Evolutionary conservation across 2,888 invertebrate species (phyloP).

Genomic region (Lithosia quadra): DNA sequence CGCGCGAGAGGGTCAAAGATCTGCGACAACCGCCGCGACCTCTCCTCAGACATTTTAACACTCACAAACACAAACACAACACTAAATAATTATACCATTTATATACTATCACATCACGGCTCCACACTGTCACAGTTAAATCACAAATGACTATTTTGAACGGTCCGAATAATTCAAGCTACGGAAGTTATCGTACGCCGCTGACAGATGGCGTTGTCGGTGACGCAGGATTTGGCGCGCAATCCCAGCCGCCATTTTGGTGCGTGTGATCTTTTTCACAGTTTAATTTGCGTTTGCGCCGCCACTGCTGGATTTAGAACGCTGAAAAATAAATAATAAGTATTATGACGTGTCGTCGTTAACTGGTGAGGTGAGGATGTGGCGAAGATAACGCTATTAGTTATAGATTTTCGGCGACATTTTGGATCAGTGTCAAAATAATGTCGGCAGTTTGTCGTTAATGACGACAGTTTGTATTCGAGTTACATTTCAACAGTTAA

Average conservation of each 20-base stretch:
- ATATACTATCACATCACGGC: constrained; percentile 72
- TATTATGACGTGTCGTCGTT: constrained; percentile 65
- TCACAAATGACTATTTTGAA: constrained; percentile 79
- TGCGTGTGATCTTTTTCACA: constrained; percentile 76
- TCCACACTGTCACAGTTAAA: constrained; percentile 71
- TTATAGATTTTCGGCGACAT: constrained; percentile 53
- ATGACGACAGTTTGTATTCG: constrained; percentile 38
- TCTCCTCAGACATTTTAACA: constrained; percentile 88
- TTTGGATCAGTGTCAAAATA: constrained; percentile 68
- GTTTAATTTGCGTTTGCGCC: constrained; percentile 69
- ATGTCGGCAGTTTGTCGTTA: constrained; percentile 60
- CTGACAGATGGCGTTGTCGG: constrained; percentile 73
- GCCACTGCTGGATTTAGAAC: constrained; percentile 71
- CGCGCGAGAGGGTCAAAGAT: constrained; percentile 93
- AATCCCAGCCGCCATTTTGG: constrained; percentile 76
- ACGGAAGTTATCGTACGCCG: constrained; percentile 66
- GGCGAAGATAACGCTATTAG: constrained; percentile 77
- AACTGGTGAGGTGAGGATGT: constrained; percentile 64
- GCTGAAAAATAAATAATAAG: constrained; percentile 79
- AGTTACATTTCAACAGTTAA: constrained; percentile 50
- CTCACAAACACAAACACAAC: constrained; percentile 72
- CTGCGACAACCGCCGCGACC: constrained; percentile 92
- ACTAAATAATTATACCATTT: constrained; percentile 63
- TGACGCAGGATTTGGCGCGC: constrained; percentile 76
- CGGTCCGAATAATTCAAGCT: constrained; percentile 73